phyloP scores from a whole-genome alignment of 2,888 invertebrate species.

The Dione vanillae region DNA sequence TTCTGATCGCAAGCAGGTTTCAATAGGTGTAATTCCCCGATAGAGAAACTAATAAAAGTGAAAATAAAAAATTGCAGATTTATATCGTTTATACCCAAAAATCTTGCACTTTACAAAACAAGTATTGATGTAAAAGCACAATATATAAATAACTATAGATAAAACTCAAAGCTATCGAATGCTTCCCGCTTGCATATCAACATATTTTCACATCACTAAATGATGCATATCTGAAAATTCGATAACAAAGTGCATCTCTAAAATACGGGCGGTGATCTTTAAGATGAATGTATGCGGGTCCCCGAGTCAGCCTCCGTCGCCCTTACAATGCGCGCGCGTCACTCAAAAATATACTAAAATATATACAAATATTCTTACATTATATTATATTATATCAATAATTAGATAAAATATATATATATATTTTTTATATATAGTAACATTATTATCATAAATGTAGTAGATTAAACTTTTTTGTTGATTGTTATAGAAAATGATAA shows the following conservation, averaged over 20 bases:
- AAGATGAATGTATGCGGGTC: slow-evolving; percentile 62
- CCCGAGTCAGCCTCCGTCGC: slow-evolving; percentile 61
- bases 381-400: slow-evolving; percentile 53
- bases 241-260: slow-evolving; percentile 52
- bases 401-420: slow-evolving; percentile 16
- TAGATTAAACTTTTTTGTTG: background rate
- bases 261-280: slow-evolving; percentile 46
- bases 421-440: background rate
- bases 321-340: slow-evolving; percentile 56
- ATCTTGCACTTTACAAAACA: no score
- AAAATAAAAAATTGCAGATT: no score
- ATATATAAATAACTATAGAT: no score
- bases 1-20: no score
- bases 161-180: no score
- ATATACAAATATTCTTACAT: slow-evolving; percentile 53
- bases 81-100: no score
- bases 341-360: slow-evolving; percentile 39
- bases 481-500: background rate
- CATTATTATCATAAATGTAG: background rate
- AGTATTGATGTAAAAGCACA: no score
- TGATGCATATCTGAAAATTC: slow-evolving; percentile 38
- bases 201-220: background rate
- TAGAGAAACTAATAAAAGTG: no score
- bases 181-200: no score
- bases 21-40: no score